A percentile compares a stretch with the other conserved stretches of the same genome.
These are phyloP conservation scores for Platycheirus rosarum DNA, from an alignment of 2,888 invertebrate genomes.

Conservation along the genomic window DNA sequence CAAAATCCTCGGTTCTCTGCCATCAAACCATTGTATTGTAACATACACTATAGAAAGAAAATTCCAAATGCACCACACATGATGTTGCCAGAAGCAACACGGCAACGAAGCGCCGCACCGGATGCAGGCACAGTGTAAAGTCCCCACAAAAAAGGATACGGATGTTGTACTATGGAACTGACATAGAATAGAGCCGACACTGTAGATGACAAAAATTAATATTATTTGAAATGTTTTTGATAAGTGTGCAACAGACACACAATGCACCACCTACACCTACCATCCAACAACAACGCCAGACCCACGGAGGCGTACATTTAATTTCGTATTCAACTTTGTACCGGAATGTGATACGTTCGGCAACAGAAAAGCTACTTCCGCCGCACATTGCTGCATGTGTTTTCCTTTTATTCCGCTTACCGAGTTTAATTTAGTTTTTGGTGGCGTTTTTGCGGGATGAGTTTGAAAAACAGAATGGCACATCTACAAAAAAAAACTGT, in stretches of 20 bases:
- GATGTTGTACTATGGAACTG: conserved; percentile 40
- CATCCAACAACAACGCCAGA: conserved; percentile 1
- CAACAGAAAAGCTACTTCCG: conserved; percentile 64
- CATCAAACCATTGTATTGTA: conserved; percentile 17
- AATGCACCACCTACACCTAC: neutral
- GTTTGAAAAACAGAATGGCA: conserved; percentile 17
- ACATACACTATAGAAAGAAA: conserved; percentile 39
- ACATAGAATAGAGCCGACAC: conserved; percentile 57
- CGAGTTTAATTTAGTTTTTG: conserved; percentile 34
- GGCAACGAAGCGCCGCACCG: conserved; percentile 31
- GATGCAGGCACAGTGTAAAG: conserved; percentile 45
- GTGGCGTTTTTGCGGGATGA: conserved; percentile 20
- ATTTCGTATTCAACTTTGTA: conserved; percentile 64
- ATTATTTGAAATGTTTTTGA: conserved; percentile 67
- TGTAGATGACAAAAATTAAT: conserved; percentile 72
- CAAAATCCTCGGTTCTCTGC: conserved; percentile 9
- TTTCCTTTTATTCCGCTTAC: neutral
- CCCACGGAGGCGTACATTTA: conserved; percentile 63
- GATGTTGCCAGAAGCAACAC: conserved; percentile 10
- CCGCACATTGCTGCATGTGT: conserved; percentile 3
- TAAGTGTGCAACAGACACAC: conserved; percentile 3
- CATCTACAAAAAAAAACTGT: neutral
- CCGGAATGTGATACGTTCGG: conserved; percentile 65
- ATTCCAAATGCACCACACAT: conserved; percentile 65
- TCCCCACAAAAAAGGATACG: conserved; percentile 45